Percentiles rank a stretch among this genome's conserved stretches.
phyloP scores from a whole-genome alignment of 2,888 invertebrate genomes.

The Lysandra coridon region DNA sequence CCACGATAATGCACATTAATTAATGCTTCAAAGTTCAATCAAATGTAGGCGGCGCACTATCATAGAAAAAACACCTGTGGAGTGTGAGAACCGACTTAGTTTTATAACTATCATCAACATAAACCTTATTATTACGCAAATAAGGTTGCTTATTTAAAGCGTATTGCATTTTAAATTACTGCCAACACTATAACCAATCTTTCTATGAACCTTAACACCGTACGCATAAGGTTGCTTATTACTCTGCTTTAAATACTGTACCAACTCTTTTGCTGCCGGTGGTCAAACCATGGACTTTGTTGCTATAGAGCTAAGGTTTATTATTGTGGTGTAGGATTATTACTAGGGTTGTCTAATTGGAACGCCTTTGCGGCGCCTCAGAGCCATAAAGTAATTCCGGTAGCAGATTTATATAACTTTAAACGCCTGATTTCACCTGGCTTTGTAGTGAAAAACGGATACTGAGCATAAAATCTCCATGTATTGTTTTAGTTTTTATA shows the following conservation, averaged over 20 bases:
- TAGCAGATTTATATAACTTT: conserved; percentile 64
- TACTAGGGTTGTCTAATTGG: conserved; percentile 51
- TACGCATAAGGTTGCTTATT: conserved; percentile 46
- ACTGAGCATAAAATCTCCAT: conserved; percentile 1
- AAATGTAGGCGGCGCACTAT: conserved; percentile 59
- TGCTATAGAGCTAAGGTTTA: conserved; percentile 44
- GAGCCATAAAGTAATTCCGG: conserved; percentile 77
- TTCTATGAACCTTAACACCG: not conserved
- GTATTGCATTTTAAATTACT: not conserved
- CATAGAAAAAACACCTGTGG: conserved; percentile 65
- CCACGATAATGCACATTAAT: conserved; percentile 47
- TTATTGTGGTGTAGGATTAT: conserved; percentile 34
- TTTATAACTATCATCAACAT: not conserved
- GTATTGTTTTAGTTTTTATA: conserved; percentile 6
- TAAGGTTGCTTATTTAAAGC: not conserved
- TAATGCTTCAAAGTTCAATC: conserved; percentile 52
- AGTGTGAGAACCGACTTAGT: conserved; percentile 61
- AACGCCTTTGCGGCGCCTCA: conserved; percentile 72
- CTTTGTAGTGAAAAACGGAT: conserved; percentile 32
- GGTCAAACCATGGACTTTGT: not conserved
- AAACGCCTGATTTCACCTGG: conserved; percentile 43
- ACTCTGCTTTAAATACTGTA: not conserved
- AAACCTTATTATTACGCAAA: not conserved
- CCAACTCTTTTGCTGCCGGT: not conserved
- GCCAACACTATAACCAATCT: not conserved